Percentiles rank a stretch among this genome's conserved stretches.
Conservation (phyloP, 2,888 invertebrate species). For the Micoletzkya japonica region DNA sequence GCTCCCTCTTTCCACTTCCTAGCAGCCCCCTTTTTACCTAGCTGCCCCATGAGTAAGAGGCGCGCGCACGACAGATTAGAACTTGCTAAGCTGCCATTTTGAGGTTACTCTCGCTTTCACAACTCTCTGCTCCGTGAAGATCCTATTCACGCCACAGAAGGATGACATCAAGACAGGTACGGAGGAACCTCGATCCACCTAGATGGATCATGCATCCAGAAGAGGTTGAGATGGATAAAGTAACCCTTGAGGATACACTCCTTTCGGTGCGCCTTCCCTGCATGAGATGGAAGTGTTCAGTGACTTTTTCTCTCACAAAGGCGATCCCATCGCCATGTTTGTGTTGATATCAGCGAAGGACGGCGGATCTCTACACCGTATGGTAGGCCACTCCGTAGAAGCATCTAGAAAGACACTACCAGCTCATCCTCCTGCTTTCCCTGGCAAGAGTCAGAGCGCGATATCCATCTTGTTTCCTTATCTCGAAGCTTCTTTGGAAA, state of each 20-base stretch:
- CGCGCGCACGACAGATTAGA: background rate
- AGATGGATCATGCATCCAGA: background rate
- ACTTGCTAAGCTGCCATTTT: slow-evolving; percentile 28
- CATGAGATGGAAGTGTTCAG: slow-evolving; percentile 47
- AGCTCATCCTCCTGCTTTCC: no score
- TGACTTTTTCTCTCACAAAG: slow-evolving; percentile 45
- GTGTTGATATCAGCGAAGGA: slow-evolving; percentile 49
- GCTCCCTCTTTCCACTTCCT: background rate
- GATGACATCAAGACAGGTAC: slow-evolving; percentile 57
- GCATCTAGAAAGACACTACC: no score
- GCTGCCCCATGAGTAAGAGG: no score
- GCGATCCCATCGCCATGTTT: slow-evolving; percentile 51
- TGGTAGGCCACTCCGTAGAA: background rate
- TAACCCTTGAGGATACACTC: slow-evolving; percentile 53
- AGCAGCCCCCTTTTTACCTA: background rate
- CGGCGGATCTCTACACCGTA: slow-evolving; percentile 12
- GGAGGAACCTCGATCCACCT: background rate
- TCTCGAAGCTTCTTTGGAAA: no score
- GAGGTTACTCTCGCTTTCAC: slow-evolving; percentile 54
- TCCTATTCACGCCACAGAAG: slow-evolving; percentile 55
- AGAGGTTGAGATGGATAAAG: background rate
- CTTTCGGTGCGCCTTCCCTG: slow-evolving; percentile 51
- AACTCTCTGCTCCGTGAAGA: slow-evolving; percentile 50
- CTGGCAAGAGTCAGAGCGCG: no score
- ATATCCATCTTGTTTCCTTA: no score